Percentiles rank a stretch among this genome's conserved stretches.
These are phyloP conservation scores for Lamellibrachia luymesi DNA, from an alignment of 1,140 invertebrate genomes.

Conservation along the genomic window DNA sequence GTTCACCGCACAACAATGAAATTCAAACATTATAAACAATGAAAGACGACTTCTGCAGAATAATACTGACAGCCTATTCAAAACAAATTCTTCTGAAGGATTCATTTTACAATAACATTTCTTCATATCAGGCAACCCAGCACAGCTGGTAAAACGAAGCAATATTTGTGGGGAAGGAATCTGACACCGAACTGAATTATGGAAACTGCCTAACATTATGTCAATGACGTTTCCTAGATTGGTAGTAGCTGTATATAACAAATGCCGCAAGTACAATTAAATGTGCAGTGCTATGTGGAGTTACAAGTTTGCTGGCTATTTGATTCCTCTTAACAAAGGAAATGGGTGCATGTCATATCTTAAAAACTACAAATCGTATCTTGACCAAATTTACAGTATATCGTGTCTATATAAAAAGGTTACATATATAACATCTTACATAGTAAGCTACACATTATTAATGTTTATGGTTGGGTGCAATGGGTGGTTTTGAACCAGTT, in stretches of 20 bases:
- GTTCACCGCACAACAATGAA: background rate
- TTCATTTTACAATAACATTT: background rate
- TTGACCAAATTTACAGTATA: too few relatives aligned
- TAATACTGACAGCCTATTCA: slow-evolving; percentile 4
- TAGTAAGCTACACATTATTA: too few relatives aligned
- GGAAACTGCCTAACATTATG: background rate
- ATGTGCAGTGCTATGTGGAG: background rate
- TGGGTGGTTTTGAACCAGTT: background rate
- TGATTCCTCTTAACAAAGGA: background rate
- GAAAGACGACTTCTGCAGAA: background rate
- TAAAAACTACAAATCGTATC: too few relatives aligned
- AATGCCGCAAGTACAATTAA: background rate
- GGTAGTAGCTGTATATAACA: background rate
- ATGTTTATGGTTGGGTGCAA: too few relatives aligned
- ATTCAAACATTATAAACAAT: background rate
- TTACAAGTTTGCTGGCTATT: background rate
- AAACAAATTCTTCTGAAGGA: background rate
- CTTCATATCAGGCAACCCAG: background rate
- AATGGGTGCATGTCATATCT: too few relatives aligned
- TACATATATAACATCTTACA: too few relatives aligned
- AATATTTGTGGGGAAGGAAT: background rate
- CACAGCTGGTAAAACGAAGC: background rate
- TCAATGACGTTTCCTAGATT: background rate
- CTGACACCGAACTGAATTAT: background rate
- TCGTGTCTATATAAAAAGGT: too few relatives aligned